Evolutionary conservation across 92 coral and sea anemone genomes (phyloP).

Genomic region (Epizoanthus scotinus): DNA sequence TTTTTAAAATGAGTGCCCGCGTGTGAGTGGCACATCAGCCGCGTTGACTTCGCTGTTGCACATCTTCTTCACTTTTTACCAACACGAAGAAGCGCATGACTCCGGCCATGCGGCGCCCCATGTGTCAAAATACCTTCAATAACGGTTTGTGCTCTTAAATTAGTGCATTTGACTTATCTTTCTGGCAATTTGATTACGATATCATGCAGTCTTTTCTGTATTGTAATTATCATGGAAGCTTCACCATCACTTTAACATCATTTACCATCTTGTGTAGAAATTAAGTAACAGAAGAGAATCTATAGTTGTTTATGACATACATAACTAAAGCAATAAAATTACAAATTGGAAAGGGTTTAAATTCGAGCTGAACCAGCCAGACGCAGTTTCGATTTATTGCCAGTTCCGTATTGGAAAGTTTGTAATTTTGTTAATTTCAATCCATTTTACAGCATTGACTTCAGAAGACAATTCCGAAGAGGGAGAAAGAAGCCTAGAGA

Average conservation of each 20-base stretch:
- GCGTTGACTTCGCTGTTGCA: neutral
- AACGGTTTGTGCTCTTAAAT: conserved; percentile 21
- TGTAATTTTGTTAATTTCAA: neutral
- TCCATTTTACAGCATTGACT: neutral
- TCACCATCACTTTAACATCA: neutral
- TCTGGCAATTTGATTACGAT: neutral
- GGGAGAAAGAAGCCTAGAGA: conserved; percentile 7
- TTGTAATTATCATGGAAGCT: neutral
- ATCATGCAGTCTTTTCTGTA: neutral
- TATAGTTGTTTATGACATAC: conserved; percentile 2
- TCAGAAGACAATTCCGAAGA: conserved; percentile 8
- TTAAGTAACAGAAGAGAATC: neutral
- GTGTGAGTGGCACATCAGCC: neutral
- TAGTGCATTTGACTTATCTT: neutral
- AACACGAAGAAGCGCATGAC: conserved; percentile 31
- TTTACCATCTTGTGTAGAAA: conserved; percentile 26
- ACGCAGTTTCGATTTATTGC: too few species aligned
- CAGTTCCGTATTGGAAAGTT: neutral
- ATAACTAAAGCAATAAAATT: neutral
- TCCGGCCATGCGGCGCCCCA: conserved; percentile 5
- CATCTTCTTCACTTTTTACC: conserved; percentile 9
- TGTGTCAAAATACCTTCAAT: conserved; percentile 19
- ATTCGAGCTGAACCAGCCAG: neutral
- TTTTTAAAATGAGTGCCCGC: neutral
- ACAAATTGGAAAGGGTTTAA: neutral